Conservation (phyloP, 2,888 invertebrate species). For the Erebia aethiops region DNA sequence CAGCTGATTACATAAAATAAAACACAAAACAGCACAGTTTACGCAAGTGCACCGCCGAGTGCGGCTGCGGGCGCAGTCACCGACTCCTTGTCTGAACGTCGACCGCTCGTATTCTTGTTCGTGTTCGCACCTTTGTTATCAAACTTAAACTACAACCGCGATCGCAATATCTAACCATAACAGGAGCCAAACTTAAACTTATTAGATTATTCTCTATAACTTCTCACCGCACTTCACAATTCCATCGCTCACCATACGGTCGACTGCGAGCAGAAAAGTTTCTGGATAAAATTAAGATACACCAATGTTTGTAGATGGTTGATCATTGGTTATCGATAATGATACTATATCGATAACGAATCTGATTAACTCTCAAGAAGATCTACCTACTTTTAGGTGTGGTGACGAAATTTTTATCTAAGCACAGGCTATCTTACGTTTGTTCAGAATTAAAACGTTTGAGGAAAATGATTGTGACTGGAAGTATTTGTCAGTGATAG, state of each 20-base stretch:
- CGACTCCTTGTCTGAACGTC: slow-evolving; percentile 34
- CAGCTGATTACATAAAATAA: slow-evolving; percentile 64
- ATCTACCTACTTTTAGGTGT: slow-evolving; percentile 42
- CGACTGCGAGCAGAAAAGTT: not conserved
- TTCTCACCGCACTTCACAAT: not conserved
- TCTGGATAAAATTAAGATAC: slow-evolving; percentile 7
- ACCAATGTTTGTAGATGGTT: slow-evolving; percentile 16
- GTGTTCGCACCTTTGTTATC: slow-evolving; percentile 28
- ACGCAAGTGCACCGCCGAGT: slow-evolving; percentile 56
- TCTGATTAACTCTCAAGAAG: slow-evolving; percentile 35
- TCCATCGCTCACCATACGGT: not conserved
- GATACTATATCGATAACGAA: slow-evolving; percentile 54
- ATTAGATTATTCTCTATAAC: slow-evolving; percentile 11
- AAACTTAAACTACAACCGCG: slow-evolving; percentile 21
- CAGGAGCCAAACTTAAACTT: slow-evolving; percentile 1
- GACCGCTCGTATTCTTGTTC: slow-evolving; percentile 37
- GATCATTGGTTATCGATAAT: slow-evolving; percentile 47
- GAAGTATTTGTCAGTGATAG: slow-evolving; percentile 28
- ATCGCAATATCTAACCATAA: slow-evolving; percentile 13
- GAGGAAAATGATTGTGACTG: slow-evolving; percentile 19
- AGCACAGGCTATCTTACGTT: slow-evolving; percentile 6
- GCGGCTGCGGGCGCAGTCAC: slow-evolving; percentile 41
- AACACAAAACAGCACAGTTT: slow-evolving; percentile 58
- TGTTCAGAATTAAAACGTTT: not conserved
- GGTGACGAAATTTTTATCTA: slow-evolving; percentile 48